Base-by-base conservation (phyloP, 2,888 invertebrate species). In the Eucriotettix oculatus region DNA sequence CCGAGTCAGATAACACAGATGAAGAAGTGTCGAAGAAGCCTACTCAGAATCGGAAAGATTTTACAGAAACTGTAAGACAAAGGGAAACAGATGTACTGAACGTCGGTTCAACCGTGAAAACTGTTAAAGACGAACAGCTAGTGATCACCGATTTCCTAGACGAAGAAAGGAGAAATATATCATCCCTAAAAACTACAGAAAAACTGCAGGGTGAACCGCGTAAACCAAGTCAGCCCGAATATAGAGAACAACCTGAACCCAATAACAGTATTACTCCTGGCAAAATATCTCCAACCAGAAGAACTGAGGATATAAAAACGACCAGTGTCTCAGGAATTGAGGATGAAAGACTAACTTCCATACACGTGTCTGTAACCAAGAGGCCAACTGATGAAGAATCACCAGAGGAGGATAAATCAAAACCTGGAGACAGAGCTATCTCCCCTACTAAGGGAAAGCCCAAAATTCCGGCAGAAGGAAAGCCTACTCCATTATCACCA, bases 1-100 rank as follows among this genome's bases (percentile, higher is more conserved):
- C 62, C 12, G 61, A 62, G 10, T 60, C 59, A 10, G 62, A 60
- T 7, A 57, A 41, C 9, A 60, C 59, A 52, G 63, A 62, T 41
- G 42, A 29, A 44, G 63, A 63, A 16, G 42, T 16, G 1, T 52
- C 29, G 17, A n/a, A n/a, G 40, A 56, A 55, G 48, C 29, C 40
- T 48, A 61, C 41, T 54, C 43, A 40, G 14, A 29, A 29, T 29
- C 29, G 7, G 29, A 14, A 9, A 54, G 17, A 48, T 52, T 9
- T 12, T n/a, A 57, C 48, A 42, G 56, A 42, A 9, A 59, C 59
- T 16, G 57, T 41, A n/a, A 52, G 48, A 16, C 17, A 43, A 2
- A 11, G 55, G 29, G 14, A 54, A n/a, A 17, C 58, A 11, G 54
- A 58, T 29, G n/a, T 10, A 29, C 16, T 42, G n/a, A 12, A n/a